A percentile compares a stretch with the other conserved stretches of the same genome.
phyloP scores from a whole-genome alignment of 2,888 invertebrate species.

The Apeira syringaria region DNA sequence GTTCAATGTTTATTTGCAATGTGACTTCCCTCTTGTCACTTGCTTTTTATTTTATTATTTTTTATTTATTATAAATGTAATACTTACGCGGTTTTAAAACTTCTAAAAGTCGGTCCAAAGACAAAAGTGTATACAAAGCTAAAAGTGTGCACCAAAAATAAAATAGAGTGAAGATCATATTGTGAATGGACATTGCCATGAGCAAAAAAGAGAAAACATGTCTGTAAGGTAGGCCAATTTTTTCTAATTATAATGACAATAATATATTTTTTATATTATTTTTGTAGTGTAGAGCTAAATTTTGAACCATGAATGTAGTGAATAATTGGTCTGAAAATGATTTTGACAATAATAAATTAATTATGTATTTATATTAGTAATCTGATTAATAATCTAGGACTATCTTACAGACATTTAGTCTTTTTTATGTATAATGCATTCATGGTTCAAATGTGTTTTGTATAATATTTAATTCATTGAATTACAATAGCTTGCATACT shows the following conservation, averaged over 20 bases:
- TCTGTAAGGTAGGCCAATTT: conserved; percentile 82
- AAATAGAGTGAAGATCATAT: conserved; percentile 65
- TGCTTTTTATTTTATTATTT: conserved; percentile 46
- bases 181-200: conserved; percentile 75
- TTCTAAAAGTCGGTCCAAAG: conserved; percentile 18
- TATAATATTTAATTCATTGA: not conserved
- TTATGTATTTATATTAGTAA: too few relatives aligned
- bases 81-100: conserved; percentile 11
- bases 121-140: conserved; percentile 7
- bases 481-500: not conserved
- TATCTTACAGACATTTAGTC: conserved; percentile 80
- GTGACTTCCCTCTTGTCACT: conserved; percentile 73
- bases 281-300: conserved; percentile 14
- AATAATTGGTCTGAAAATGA: conserved; percentile 13
- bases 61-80: conserved; percentile 31
- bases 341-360: too few relatives aligned
- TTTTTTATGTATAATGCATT: conserved; percentile 46
- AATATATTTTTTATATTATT: conserved; percentile 44
- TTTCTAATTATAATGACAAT: conserved; percentile 20
- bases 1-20: conserved; percentile 78
- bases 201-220: conserved; percentile 57
- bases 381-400: conserved; percentile 15
- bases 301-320: conserved; percentile 75
- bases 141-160: conserved; percentile 34
- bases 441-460: conserved; percentile 64